phyloP scores from a whole-genome alignment of 1,140 invertebrate genomes.

The Papilio glaucus region DNA sequence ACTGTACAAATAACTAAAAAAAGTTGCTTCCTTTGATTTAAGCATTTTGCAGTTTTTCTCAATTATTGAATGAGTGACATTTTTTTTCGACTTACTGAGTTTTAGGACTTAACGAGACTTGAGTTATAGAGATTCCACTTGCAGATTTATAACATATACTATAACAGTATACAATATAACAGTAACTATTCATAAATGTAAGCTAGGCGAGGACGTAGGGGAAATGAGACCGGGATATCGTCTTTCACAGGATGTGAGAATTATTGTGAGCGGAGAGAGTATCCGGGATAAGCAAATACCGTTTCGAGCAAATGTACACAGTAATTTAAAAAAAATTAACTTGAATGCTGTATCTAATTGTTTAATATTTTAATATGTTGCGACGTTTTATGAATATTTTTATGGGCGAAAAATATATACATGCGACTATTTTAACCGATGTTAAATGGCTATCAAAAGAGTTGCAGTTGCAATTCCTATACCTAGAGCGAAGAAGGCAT shows the following conservation, averaged over 20 bases:
- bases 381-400: not conserved
- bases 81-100: too few relatives aligned
- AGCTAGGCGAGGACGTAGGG: not conserved
- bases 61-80: not conserved
- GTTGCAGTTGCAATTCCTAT: too few relatives aligned
- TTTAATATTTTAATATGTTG: not conserved
- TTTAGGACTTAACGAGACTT: too few relatives aligned
- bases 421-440: too few relatives aligned
- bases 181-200: not conserved
- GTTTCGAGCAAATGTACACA: not conserved
- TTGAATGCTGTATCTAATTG: not conserved
- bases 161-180: not conserved
- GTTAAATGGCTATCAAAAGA: too few relatives aligned
- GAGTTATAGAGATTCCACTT: too few relatives aligned
- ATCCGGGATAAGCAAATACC: not conserved
- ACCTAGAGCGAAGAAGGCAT: too few relatives aligned
- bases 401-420: too few relatives aligned
- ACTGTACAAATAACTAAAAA: too few relatives aligned
- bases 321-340: not conserved
- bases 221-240: slow-evolving; percentile 3
- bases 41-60: too few relatives aligned
- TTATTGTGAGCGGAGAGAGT: not conserved
- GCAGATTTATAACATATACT: too few relatives aligned
- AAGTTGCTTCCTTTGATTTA: too few relatives aligned
- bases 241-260: not conserved